phyloP scores from a whole-genome alignment of 2,888 invertebrate genomes.

The Heterodera filipjevi region DNA sequence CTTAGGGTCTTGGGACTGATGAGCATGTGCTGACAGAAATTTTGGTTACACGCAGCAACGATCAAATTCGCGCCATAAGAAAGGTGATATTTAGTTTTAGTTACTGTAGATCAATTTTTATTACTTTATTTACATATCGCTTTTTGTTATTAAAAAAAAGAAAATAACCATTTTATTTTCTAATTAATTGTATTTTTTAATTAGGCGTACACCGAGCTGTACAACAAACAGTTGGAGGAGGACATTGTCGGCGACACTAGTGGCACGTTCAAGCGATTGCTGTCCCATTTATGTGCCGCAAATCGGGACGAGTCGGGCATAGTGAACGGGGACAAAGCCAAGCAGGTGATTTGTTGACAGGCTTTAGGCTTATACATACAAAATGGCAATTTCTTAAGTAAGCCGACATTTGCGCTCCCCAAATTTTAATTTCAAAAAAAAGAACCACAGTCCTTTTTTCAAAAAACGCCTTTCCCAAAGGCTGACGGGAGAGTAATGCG shows the following conservation, averaged over 20 bases:
- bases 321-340: conserved; percentile 76
- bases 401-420: no score
- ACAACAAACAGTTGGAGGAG: conserved; percentile 54
- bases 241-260: conserved; percentile 78
- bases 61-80: conserved; percentile 67
- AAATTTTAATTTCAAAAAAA: no score
- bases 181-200: neutral
- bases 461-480: no score
- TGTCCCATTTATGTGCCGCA: conserved; percentile 72
- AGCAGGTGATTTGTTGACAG: conserved; percentile 69
- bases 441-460: no score
- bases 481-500: no score
- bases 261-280: conserved; percentile 84
- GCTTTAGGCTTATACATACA: no score
- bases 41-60: conserved; percentile 83
- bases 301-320: conserved; percentile 79
- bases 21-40: conserved; percentile 85
- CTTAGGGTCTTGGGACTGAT: conserved; percentile 77
- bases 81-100: conserved; percentile 29
- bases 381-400: no score
- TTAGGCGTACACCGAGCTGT: conserved; percentile 60
- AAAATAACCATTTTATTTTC: no score
- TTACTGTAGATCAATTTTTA: neutral
- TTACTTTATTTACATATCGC: no score
- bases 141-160: neutral